Conservation (phyloP, 2,888 invertebrate species). For the Orgyia antiqua region DNA sequence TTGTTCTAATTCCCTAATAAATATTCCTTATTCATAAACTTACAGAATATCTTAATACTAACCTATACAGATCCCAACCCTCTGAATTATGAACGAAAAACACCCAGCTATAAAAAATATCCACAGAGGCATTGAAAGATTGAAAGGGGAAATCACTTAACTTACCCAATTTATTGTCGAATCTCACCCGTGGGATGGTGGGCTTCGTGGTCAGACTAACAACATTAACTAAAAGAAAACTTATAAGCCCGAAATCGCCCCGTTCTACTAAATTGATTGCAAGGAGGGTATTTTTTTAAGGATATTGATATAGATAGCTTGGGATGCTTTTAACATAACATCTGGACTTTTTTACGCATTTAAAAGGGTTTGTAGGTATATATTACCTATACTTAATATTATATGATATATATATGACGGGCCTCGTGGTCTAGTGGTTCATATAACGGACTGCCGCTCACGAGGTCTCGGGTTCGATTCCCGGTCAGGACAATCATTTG, state of each 20-base stretch:
- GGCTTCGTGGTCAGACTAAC: constrained; percentile 67
- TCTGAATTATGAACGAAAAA: constrained; percentile 50
- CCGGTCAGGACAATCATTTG: too few relatives aligned
- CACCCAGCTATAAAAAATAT: constrained; percentile 54
- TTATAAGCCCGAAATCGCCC: constrained; percentile 45
- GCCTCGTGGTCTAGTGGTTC: too few relatives aligned
- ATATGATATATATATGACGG: too few relatives aligned
- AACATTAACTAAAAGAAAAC: constrained; percentile 65
- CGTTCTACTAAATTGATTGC: constrained; percentile 21
- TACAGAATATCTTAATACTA: constrained; percentile 6
- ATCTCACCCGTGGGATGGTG: constrained; percentile 64
- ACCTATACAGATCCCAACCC: constrained; percentile 10
- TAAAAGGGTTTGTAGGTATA: too few relatives aligned
- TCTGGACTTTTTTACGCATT: too few relatives aligned
- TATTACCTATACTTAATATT: too few relatives aligned
- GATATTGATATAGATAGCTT: constrained; percentile 31
- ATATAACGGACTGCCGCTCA: too few relatives aligned
- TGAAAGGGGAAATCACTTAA: constrained; percentile 75
- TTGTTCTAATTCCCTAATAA: too few relatives aligned
- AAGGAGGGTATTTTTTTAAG: constrained; percentile 40
- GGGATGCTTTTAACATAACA: background rate
- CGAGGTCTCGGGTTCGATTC: too few relatives aligned
- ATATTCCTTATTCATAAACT: too few relatives aligned
- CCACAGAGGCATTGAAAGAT: constrained; percentile 70
- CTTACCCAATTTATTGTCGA: constrained; percentile 68